A percentile compares a stretch with the other conserved stretches of the same genome.
These are phyloP conservation scores for Uria aalge DNA, from an alignment of 2,113 vertebrate genomes.

Conservation along the genomic window DNA sequence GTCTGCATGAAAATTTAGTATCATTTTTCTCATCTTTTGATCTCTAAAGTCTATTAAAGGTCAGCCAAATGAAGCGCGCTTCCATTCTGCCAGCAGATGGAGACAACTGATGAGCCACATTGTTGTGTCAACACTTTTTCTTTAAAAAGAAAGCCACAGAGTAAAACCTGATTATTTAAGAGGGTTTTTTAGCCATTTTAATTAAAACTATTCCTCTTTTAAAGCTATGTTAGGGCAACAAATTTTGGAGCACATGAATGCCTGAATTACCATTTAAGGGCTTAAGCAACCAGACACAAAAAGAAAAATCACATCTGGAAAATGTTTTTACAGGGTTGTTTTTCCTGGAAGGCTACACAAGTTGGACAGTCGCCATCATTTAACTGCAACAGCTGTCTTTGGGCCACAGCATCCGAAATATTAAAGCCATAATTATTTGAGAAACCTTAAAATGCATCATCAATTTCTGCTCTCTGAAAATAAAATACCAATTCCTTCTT, in stretches of 20 bases:
- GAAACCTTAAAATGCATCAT: neutral
- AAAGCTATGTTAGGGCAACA: neutral
- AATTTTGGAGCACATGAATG: neutral
- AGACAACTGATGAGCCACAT: neutral
- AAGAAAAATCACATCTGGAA: neutral
- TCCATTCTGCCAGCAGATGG: neutral
- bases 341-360: neutral
- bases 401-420: neutral
- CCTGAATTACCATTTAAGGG: neutral
- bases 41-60: neutral
- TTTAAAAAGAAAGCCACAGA: neutral
- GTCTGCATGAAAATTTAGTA: neutral
- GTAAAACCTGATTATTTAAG: neutral
- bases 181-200: neutral
- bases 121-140: neutral
- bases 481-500: neutral
- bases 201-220: neutral
- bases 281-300: neutral
- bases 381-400: neutral
- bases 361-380: neutral
- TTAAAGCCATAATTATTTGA: neutral
- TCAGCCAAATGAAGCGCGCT: neutral
- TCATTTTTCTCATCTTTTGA: neutral
- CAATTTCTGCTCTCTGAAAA: neutral
- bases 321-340: neutral